Evolutionary conservation across 2,888 invertebrate genomes (phyloP).

Genomic region (Brachylomia viminalis): DNA sequence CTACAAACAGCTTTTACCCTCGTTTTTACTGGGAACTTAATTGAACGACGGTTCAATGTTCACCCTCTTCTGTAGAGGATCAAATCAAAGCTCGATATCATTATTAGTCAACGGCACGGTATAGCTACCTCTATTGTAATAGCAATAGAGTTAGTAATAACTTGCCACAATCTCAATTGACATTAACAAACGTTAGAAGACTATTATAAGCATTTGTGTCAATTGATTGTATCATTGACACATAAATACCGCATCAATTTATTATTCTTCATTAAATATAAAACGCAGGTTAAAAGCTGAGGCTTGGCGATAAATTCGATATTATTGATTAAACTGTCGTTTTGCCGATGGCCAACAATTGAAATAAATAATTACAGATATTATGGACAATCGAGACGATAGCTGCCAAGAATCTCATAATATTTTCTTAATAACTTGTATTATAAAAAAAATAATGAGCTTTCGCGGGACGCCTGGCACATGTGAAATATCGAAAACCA

Average conservation of each 20-base stretch:
- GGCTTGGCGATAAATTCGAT: conserved; percentile 26
- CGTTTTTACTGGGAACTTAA: conserved; percentile 47
- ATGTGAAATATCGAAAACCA: no score
- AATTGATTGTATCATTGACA: conserved; percentile 45
- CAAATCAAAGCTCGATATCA: conserved; percentile 62
- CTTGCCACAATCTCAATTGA: conserved; percentile 42
- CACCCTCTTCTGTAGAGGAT: conserved; percentile 60
- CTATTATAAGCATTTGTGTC: conserved; percentile 40
- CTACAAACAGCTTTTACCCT: conserved; percentile 38
- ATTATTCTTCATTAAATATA: conserved; percentile 35
- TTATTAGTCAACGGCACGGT: conserved; percentile 36
- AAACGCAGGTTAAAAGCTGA: conserved; percentile 25
- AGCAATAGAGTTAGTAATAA: conserved; percentile 42
- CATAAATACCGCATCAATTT: conserved; percentile 47
- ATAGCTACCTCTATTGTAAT: conserved; percentile 35
- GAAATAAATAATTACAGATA: conserved; percentile 30
- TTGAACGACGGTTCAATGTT: conserved; percentile 44
- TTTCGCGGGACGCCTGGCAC: no score
- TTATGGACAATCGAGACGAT: conserved; percentile 5
- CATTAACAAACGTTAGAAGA: conserved; percentile 50
- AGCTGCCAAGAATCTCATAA: conserved; percentile 9
- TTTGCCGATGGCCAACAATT: conserved; percentile 18
- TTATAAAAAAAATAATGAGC: background rate
- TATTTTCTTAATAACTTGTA: conserved; percentile 9
- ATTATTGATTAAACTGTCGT: conserved; percentile 35